Evolutionary conservation across 2,888 invertebrate genomes (phyloP).

Genomic region (Caenorhabditis sp.): DNA sequence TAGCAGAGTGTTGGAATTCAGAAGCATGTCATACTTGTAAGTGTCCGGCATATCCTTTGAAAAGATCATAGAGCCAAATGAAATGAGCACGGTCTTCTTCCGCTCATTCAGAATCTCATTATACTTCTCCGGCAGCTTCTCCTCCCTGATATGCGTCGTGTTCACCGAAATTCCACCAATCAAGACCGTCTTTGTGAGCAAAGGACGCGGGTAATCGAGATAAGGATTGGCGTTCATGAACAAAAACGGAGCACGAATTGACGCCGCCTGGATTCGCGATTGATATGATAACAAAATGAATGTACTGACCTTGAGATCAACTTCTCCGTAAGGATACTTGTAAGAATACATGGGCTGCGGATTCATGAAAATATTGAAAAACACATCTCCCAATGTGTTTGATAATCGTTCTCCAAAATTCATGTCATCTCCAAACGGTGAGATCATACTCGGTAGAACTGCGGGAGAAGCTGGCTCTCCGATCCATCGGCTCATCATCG

Average conservation of each 20-base stretch:
- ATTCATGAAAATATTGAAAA: neutral
- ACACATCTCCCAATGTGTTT: conserved; percentile 9
- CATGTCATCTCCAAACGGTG: conserved; percentile 29
- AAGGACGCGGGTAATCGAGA: conserved; percentile 43
- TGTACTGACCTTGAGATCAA: conserved; percentile 5
- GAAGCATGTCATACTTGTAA: conserved; percentile 7
- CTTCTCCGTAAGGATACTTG: neutral
- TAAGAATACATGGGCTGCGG: neutral
- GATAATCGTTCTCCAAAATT: conserved; percentile 20
- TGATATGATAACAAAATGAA: neutral
- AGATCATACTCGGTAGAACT: conserved; percentile 29
- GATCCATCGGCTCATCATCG: neutral
- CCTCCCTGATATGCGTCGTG: conserved; percentile 18
- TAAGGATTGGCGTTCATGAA: conserved; percentile 51
- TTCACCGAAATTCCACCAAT: conserved; percentile 54
- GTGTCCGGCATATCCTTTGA: conserved; percentile 47
- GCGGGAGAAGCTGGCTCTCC: conserved; percentile 42
- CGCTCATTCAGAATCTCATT: conserved; percentile 8
- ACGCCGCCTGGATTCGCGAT: conserved; percentile 12
- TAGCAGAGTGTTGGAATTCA: neutral
- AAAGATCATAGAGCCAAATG: conserved; percentile 44
- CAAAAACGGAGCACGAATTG: conserved; percentile 22
- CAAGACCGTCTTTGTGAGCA: conserved; percentile 37
- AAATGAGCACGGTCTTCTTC: conserved; percentile 39
- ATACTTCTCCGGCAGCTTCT: conserved; percentile 17